Conservation (phyloP, 2,113 vertebrate genomes). For the Hippoglossus stenolepis region DNA sequence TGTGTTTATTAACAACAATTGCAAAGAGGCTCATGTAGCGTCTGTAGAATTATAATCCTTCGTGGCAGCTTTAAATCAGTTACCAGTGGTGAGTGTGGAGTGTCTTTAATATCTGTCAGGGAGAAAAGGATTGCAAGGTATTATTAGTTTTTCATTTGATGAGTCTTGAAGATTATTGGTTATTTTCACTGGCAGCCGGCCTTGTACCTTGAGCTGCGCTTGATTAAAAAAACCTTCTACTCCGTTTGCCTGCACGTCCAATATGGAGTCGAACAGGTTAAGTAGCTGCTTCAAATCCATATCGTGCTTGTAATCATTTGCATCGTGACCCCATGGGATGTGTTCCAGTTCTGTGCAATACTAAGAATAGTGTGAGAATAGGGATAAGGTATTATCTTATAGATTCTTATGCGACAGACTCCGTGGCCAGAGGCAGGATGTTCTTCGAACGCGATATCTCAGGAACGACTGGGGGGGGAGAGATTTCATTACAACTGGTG, state of each 20-base stretch:
- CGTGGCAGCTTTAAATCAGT: conserved; percentile 3
- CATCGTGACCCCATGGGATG: conserved; percentile 32
- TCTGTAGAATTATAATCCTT: conserved; percentile 6
- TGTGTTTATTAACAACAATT: conserved; percentile 8
- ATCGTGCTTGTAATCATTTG: conserved; percentile 36
- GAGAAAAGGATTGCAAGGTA: conserved; percentile 5
- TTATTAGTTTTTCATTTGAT: conserved; percentile 54
- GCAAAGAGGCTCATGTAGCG: not conserved
- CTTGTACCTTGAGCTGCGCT: not conserved
- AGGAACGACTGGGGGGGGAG: not conserved
- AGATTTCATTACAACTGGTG: not conserved
- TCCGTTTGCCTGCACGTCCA: conserved; percentile 12
- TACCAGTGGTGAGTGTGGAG: not conserved
- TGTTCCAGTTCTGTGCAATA: conserved; percentile 27
- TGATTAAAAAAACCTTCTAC: conserved; percentile 9
- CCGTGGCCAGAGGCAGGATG: not conserved
- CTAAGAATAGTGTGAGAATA: conserved; percentile 20
- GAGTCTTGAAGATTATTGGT: conserved; percentile 43
- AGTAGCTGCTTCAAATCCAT: conserved; percentile 32
- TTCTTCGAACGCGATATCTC: not conserved
- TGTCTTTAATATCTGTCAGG: not conserved
- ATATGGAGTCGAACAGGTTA: conserved; percentile 1
- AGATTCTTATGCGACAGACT: not conserved
- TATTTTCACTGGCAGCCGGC: conserved; percentile 43
- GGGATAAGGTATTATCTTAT: conserved; percentile 12